phyloP scores from a whole-genome alignment of 2,888 invertebrate genomes.

The Oxystoma pomonae region DNA sequence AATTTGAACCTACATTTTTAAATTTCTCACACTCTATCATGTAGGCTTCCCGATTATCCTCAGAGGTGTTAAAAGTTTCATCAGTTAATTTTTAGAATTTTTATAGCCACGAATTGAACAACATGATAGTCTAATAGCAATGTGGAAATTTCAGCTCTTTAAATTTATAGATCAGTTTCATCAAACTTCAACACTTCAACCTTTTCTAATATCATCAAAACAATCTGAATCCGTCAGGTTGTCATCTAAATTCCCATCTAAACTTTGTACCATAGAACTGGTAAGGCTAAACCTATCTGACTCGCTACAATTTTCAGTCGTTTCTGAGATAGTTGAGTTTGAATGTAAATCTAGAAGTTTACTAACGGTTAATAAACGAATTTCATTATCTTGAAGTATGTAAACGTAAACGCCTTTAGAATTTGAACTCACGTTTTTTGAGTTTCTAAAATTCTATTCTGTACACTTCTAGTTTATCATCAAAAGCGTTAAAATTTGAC shows the following conservation, averaged over 20 bases:
- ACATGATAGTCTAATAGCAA: too few species aligned
- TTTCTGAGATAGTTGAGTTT: constrained; percentile 31
- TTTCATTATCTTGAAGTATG: constrained; percentile 40
- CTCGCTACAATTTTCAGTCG: constrained; percentile 27
- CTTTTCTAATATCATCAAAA: constrained; percentile 1
- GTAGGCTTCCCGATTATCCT: too few species aligned
- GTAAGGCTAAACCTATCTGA: constrained; percentile 53
- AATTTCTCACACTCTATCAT: too few species aligned
- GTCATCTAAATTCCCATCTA: constrained; percentile 48
- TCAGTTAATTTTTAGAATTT: too few species aligned
- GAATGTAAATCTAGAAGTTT: constrained; percentile 30
- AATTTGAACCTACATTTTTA: too few species aligned
- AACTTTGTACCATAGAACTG: constrained; percentile 49
- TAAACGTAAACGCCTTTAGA: constrained; percentile 44
- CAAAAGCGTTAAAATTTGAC: constrained; percentile 64
- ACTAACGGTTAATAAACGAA: constrained; percentile 37
- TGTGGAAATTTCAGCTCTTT: too few species aligned
- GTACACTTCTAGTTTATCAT: constrained; percentile 33
- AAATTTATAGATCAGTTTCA: constrained; percentile 20
- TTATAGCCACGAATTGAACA: too few species aligned
- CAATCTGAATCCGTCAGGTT: constrained; percentile 18
- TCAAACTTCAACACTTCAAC: constrained; percentile 16
- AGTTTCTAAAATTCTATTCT: constrained; percentile 32
- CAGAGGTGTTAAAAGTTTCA: too few species aligned
- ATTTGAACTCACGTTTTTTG: constrained; percentile 47